A percentile compares a stretch with the other conserved stretches of the same genome.
Conservation (phyloP, 2,888 invertebrate genomes). For the Girardia tigrina region DNA sequence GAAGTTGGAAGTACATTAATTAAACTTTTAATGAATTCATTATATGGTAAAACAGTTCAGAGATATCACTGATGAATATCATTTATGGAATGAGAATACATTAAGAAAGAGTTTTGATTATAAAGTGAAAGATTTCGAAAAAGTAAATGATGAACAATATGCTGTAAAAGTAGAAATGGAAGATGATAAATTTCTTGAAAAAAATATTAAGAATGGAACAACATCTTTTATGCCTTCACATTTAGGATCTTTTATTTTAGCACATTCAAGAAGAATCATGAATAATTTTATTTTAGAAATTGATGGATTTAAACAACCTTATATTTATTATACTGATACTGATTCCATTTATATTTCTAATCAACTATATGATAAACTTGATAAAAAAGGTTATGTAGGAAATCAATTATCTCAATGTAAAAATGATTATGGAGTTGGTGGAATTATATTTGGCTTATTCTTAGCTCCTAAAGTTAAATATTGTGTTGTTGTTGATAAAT, state of each 20-base stretch:
- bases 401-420: not conserved
- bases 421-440: slow-evolving; percentile 31
- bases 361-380: not conserved
- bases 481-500: slow-evolving; percentile 24
- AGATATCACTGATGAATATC: slow-evolving; percentile 30
- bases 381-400: slow-evolving; percentile 12
- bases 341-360: slow-evolving; percentile 28
- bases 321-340: slow-evolving; percentile 31
- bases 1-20: slow-evolving; percentile 29
- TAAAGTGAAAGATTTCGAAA: slow-evolving; percentile 25
- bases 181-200: too few species aligned
- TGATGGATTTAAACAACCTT: slow-evolving; percentile 26
- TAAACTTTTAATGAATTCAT: slow-evolving; percentile 27
- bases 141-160: slow-evolving; percentile 29
- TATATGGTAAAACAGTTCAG: slow-evolving; percentile 32
- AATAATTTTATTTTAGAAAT: slow-evolving; percentile 32
- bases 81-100: slow-evolving; percentile 32
- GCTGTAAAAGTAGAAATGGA: slow-evolving; percentile 28
- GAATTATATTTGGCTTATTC: slow-evolving; percentile 31
- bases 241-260: slow-evolving; percentile 24
- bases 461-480: slow-evolving; percentile 33
- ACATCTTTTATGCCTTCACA: too few species aligned
- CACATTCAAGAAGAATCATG: slow-evolving; percentile 31
- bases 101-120: slow-evolving; percentile 19
- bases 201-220: too few species aligned